Evolutionary conservation across 2,797 vertebrate genomes (phyloP), one percentile per base, ranked within the genome.

Genomic region (Amphiprion clarkii): DNA sequence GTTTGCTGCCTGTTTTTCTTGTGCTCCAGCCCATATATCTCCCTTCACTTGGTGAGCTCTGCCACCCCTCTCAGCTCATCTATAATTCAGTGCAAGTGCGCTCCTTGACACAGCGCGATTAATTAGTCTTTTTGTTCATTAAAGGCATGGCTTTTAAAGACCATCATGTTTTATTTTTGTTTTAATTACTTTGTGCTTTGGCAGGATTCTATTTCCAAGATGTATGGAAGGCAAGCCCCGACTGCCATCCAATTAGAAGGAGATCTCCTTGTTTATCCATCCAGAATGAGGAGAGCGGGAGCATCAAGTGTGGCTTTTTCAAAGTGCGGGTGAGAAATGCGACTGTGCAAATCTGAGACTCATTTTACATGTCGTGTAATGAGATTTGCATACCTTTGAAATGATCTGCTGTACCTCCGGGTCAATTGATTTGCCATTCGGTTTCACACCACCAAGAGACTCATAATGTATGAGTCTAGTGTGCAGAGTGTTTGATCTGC

Each of bases 61-160:
- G n/a, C 64, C 75, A 54, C 77, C 78, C 71, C 81, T 70, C 81
- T 67, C 36, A 51, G 46, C 74, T 88, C 85, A 91, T 95, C 81
- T 84, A 91, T 93, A 89, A 93, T 94, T 92, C 87, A 93, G 78
- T 6, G 33, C 29, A 14, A 83, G 85, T 81, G 72, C 23, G 61
- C 83, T 92, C 86, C 76, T 80, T 92, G 88, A 90, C 86, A 91
- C 83, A 82, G 65, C 40, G 72, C 86, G 89, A 89, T 93, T 94
- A 93, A 92, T 93, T 93, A 90, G 85, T 90, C 82, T 84, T 92
- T 94, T 93, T 93, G 88, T 93, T 92, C 82, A 92, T 92, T 94
- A 92, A 91, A 88, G 76, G 79, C 80, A 65, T 44, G 66, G 72
- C 87, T 89, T 92, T 89, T 86, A 89, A 88, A 91, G 90, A 89